Evolutionary conservation across 2,888 invertebrate species (phyloP).

Genomic region (Dicranocentrus wangi): DNA sequence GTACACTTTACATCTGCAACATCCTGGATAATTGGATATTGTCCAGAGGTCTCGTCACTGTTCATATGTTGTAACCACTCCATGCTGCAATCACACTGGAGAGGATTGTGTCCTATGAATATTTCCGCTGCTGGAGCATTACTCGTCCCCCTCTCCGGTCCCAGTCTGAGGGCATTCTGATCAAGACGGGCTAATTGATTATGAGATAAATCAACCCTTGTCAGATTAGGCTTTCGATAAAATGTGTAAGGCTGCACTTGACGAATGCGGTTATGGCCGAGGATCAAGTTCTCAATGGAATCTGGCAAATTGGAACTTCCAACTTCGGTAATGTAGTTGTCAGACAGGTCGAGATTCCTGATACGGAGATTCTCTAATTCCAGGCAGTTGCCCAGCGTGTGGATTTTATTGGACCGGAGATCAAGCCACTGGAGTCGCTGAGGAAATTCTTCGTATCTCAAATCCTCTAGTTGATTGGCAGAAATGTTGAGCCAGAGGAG

Average conservation of each 20-base stretch:
- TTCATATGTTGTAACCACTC: conserved; percentile 91
- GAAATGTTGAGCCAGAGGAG: conserved; percentile 90
- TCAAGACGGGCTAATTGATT: conserved; percentile 81
- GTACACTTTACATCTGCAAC: conserved; percentile 88
- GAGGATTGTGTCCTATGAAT: conserved; percentile 88
- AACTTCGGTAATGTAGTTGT: conserved; percentile 86
- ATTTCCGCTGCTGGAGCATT: conserved; percentile 80
- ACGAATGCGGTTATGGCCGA: conserved; percentile 87
- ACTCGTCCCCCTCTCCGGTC: conserved; percentile 70
- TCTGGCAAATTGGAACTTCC: conserved; percentile 88
- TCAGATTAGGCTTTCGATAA: conserved; percentile 89
- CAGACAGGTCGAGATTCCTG: conserved; percentile 87
- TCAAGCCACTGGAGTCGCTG: conserved; percentile 89
- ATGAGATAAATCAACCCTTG: conserved; percentile 86
- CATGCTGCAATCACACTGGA: conserved; percentile 92
- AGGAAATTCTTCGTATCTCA: conserved; percentile 90
- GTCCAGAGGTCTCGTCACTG: conserved; percentile 82
- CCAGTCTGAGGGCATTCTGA: conserved; percentile 75
- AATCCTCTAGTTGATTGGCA: conserved; percentile 85
- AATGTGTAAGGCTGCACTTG: conserved; percentile 91
- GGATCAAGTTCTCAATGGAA: conserved; percentile 85
- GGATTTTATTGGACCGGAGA: conserved; percentile 88
- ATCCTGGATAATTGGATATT: conserved; percentile 88
- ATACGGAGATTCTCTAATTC: conserved; percentile 86
- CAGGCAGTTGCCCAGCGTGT: conserved; percentile 88